phyloP scores from a whole-genome alignment of 2,888 invertebrate species.

The Eupithecia insigniata region DNA sequence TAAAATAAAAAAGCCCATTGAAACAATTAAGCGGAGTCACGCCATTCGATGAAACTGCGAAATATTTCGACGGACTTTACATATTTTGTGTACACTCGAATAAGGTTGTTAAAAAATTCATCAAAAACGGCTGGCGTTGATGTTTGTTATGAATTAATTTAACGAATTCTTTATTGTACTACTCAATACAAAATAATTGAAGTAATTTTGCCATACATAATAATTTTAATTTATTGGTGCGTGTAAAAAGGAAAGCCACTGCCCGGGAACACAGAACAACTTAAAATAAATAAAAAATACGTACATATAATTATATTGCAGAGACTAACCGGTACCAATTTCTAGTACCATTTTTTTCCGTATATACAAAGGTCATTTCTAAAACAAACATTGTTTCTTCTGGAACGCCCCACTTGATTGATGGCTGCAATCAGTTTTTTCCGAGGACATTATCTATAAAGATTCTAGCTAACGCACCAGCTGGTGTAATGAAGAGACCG shows the following conservation, averaged over 20 bases:
- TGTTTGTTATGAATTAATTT: not conserved
- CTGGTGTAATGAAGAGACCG: conserved; percentile 9
- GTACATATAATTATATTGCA: not conserved
- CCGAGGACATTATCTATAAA: conserved; percentile 56
- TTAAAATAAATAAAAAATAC: too few species aligned
- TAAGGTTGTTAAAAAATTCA: not conserved
- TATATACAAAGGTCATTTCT: conserved; percentile 33
- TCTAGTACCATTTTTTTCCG: not conserved
- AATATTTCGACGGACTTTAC: not conserved
- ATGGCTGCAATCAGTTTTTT: conserved; percentile 57
- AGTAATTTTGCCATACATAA: not conserved
- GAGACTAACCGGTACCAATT: not conserved
- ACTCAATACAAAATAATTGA: not conserved
- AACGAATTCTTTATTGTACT: not conserved
- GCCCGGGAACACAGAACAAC: too few species aligned
- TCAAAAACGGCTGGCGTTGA: not conserved
- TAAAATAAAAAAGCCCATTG: not conserved
- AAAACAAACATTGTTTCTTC: conserved; percentile 49
- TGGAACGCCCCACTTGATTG: conserved; percentile 53
- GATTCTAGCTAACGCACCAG: conserved; percentile 17
- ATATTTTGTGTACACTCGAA: not conserved
- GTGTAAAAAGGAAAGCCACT: too few species aligned
- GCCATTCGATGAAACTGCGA: not conserved
- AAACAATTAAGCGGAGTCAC: not conserved
- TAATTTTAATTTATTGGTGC: not conserved